phyloP scores from a whole-genome alignment of 2,888 invertebrate genomes.

The Lasioglossum vierecki region DNA sequence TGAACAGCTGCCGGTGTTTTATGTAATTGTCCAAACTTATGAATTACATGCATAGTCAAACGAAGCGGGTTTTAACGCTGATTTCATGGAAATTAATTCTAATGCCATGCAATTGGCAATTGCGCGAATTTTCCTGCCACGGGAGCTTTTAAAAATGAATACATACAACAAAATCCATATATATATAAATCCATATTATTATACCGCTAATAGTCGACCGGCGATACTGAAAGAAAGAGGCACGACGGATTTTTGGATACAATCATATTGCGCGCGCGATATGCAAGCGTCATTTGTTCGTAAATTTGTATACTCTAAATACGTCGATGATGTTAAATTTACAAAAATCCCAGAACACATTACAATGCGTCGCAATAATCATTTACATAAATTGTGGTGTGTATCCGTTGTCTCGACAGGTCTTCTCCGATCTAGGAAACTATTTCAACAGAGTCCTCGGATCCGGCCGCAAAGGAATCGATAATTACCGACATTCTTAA shows the following conservation, averaged over 20 bases:
- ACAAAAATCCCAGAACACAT: background rate
- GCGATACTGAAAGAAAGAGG: background rate
- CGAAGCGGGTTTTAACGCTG: too few relatives aligned
- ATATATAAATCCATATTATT: too few relatives aligned
- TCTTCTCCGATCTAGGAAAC: background rate
- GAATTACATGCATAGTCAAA: background rate
- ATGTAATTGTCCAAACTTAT: background rate
- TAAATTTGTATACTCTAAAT: background rate
- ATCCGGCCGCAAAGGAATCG: conserved; percentile 12
- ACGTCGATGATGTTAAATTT: background rate
- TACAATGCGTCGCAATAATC: background rate
- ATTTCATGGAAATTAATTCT: conserved; percentile 5
- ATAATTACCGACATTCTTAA: conserved; percentile 50
- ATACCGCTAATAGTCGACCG: background rate
- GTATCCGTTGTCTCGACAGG: background rate
- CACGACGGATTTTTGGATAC: background rate
- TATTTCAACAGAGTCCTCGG: background rate
- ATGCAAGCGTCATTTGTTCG: background rate
- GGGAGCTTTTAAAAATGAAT: too few relatives aligned
- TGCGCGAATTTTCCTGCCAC: too few relatives aligned
- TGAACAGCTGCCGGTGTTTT: background rate
- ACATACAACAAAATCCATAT: too few relatives aligned
- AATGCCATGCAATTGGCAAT: background rate
- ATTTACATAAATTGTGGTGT: background rate
- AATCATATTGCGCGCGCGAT: background rate